Percentiles rank a stretch among this genome's conserved stretches.
Conservation (phyloP, 2,888 invertebrate genomes). For the Rhopalosiphum nymphaeae region DNA sequence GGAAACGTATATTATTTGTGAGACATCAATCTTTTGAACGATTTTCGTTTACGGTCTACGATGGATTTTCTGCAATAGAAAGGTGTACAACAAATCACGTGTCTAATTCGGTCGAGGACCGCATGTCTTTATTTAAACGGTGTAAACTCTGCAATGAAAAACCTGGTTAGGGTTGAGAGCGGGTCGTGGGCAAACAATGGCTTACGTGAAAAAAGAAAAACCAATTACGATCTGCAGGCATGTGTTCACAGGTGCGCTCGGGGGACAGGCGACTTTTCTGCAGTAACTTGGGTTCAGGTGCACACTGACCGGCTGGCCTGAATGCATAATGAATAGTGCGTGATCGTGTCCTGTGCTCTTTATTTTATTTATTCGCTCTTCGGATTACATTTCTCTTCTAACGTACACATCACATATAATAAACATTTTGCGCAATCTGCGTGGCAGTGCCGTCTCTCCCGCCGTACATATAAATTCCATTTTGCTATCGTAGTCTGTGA, state of each 20-base stretch:
- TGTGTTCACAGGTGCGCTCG: not conserved
- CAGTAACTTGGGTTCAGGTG: not conserved
- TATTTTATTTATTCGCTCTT: not conserved
- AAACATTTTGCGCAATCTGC: not conserved
- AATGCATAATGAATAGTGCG: constrained; percentile 26
- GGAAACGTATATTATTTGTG: not conserved
- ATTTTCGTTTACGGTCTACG: not conserved
- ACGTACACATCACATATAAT: not conserved
- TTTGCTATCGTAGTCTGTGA: not conserved
- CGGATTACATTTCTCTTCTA: not conserved
- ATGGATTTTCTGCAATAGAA: not conserved
- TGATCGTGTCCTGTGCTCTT: not conserved
- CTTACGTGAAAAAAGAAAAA: not conserved
- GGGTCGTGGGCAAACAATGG: not conserved
- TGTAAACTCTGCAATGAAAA: not conserved
- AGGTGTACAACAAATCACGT: not conserved
- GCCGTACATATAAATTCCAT: not conserved
- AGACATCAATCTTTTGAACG: not conserved
- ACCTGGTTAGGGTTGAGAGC: not conserved
- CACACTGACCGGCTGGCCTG: constrained; percentile 1
- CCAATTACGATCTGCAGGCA: not conserved
- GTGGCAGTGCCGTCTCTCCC: not conserved
- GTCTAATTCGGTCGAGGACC: not conserved
- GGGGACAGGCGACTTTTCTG: not conserved
- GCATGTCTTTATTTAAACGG: not conserved